Conservation (phyloP, 64 coral and sea anemone genomes). For the Montipora efflorescens region DNA sequence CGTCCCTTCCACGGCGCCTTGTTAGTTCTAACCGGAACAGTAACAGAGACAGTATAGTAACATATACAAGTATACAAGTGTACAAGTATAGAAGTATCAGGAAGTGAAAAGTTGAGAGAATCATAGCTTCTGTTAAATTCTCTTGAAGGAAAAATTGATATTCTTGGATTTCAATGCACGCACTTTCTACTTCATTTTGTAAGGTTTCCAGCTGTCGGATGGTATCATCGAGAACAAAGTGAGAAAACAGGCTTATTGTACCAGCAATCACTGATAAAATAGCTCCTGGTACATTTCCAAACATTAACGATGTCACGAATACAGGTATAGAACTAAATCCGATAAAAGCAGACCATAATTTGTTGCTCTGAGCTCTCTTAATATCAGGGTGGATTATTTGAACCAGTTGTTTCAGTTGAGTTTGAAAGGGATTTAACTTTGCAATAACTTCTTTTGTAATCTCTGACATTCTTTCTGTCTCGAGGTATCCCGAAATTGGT, state of each 20-base stretch:
- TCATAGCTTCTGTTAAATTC: neutral
- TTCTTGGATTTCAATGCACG: neutral
- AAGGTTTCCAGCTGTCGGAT: neutral
- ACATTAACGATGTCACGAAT: neutral
- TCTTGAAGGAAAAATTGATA: neutral
- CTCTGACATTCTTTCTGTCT: neutral
- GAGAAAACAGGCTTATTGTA: neutral
- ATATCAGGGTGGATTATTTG: neutral
- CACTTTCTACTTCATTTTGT: neutral
- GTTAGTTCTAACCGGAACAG: no score
- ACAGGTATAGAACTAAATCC: neutral
- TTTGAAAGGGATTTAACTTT: neutral
- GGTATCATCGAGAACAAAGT: neutral
- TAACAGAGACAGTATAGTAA: no score
- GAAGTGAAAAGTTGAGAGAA: neutral
- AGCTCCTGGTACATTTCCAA: slow-evolving; percentile 13
- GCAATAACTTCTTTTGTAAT: neutral
- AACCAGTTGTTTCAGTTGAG: neutral
- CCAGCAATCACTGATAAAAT: neutral
- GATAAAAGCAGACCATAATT: neutral
- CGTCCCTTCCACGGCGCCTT: no score
- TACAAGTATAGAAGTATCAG: neutral
- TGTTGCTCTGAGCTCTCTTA: neutral
- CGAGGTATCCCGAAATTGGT: neutral
- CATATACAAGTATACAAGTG: no score